phyloP scores from a whole-genome alignment of 2,888 invertebrate genomes.

The Conops quadrifasciatus region DNA sequence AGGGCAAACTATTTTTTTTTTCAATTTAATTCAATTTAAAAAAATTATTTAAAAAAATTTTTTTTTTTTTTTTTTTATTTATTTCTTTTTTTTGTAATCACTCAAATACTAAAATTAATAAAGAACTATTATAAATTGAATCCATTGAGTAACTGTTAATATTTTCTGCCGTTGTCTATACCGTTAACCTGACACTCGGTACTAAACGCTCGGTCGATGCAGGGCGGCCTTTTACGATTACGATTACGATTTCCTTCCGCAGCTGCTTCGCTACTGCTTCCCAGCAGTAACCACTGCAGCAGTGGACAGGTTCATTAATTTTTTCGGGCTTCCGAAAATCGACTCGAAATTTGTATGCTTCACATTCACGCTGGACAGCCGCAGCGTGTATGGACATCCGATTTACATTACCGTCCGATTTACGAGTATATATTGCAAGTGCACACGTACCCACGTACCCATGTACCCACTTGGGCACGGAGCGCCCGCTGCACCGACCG shows the following conservation, averaged over 20 bases:
- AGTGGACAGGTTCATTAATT: not conserved
- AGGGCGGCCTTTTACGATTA: too few relatives aligned
- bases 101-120: too few relatives aligned
- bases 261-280: conserved; percentile 3
- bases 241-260: conserved; percentile 59
- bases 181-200: not conserved
- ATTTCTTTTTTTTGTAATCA: too few relatives aligned
- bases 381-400: conserved; percentile 13
- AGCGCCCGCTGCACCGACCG: not conserved
- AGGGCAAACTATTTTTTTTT: too few relatives aligned
- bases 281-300: not conserved
- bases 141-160: too few relatives aligned
- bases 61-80: too few relatives aligned
- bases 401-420: conserved; percentile 60
- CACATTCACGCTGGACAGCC: conserved; percentile 49
- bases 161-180: not conserved
- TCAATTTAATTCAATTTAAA: too few relatives aligned
- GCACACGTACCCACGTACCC: conserved; percentile 14
- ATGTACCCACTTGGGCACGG: conserved; percentile 23
- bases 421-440: conserved; percentile 54
- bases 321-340: not conserved
- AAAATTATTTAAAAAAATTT: too few relatives aligned
- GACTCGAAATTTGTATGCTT: conserved; percentile 56
- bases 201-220: too few relatives aligned
- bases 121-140: too few relatives aligned